Evolutionary conservation across 2,888 invertebrate species (phyloP).

Genomic region (Willowsia nigromaculata): DNA sequence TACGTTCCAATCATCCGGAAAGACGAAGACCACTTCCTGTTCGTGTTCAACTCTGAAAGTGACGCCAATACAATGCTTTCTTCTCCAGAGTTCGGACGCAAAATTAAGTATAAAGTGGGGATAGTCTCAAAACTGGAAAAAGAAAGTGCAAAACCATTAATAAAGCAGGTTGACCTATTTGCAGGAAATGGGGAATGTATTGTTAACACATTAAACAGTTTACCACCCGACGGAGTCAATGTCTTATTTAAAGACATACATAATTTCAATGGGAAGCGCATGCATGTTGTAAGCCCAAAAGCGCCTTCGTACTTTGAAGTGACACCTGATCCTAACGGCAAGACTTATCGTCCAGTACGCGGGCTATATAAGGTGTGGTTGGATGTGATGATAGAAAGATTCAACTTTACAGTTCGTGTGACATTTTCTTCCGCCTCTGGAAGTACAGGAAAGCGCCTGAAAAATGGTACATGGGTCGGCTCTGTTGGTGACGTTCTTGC

Average conservation of each 20-base stretch:
- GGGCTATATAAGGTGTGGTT: slow-evolving; percentile 49
- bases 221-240: not conserved
- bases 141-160: not conserved
- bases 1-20: slow-evolving; percentile 54
- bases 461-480: slow-evolving; percentile 57
- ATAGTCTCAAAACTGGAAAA: not conserved
- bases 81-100: slow-evolving; percentile 34
- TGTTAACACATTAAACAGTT: not conserved
- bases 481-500: slow-evolving; percentile 43
- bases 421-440: slow-evolving; percentile 4
- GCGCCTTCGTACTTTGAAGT: slow-evolving; percentile 57
- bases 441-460: slow-evolving; percentile 46
- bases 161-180: slow-evolving; percentile 16
- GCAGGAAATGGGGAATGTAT: not conserved
- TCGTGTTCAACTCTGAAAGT: slow-evolving; percentile 1
- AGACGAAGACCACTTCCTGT: slow-evolving; percentile 62
- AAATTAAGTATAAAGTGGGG: slow-evolving; percentile 54
- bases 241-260: slow-evolving; percentile 43
- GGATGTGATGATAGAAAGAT: slow-evolving; percentile 33
- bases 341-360: slow-evolving; percentile 13
- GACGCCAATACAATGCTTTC: slow-evolving; percentile 2
- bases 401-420: slow-evolving; percentile 50
- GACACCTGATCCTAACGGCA: not conserved
- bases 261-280: slow-evolving; percentile 38
- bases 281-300: slow-evolving; percentile 47